Conservation (phyloP, 92 coral and sea anemone species). For the Parazoanthus darwini region DNA sequence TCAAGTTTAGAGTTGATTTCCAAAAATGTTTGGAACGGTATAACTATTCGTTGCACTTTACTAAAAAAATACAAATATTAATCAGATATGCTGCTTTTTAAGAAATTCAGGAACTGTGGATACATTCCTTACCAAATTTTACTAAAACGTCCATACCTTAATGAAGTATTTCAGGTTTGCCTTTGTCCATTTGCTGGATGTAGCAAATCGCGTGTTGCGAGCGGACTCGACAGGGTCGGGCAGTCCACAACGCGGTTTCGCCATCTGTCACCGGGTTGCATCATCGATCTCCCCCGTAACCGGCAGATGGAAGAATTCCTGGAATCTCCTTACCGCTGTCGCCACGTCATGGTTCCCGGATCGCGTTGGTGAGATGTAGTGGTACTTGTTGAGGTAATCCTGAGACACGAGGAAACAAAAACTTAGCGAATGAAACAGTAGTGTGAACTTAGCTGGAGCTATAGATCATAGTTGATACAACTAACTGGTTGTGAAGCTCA, state of each 20-base stretch:
- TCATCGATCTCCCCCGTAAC: constrained; percentile 57
- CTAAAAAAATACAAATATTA: too few relatives aligned
- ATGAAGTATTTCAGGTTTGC: constrained; percentile 49
- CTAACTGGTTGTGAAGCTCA: too few relatives aligned
- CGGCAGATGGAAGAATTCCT: constrained; percentile 51
- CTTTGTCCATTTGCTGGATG: constrained; percentile 50
- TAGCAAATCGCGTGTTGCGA: constrained; percentile 39
- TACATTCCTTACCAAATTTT: too few relatives aligned
- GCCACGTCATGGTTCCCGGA: constrained; percentile 58
- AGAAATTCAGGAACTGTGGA: too few relatives aligned
- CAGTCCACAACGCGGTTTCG: constrained; percentile 60
- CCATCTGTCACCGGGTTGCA: constrained; percentile 54
- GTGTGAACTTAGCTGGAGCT: too few relatives aligned
- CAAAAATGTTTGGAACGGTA: too few relatives aligned
- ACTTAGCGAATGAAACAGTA: too few relatives aligned
- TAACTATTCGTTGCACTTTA: too few relatives aligned
- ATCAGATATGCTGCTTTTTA: too few relatives aligned
- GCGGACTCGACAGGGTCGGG: constrained; percentile 56
- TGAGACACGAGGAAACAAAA: neutral
- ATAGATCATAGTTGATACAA: too few relatives aligned
- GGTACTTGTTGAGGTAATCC: constrained; percentile 54
- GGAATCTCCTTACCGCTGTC: constrained; percentile 46
- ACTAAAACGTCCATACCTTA: neutral
- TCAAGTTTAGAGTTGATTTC: too few relatives aligned
- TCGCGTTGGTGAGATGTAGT: constrained; percentile 58